These are phyloP conservation scores for Cetoscarus ocellatus DNA, from an alignment of 2,797 vertebrate species.

Conservation along the genomic window DNA sequence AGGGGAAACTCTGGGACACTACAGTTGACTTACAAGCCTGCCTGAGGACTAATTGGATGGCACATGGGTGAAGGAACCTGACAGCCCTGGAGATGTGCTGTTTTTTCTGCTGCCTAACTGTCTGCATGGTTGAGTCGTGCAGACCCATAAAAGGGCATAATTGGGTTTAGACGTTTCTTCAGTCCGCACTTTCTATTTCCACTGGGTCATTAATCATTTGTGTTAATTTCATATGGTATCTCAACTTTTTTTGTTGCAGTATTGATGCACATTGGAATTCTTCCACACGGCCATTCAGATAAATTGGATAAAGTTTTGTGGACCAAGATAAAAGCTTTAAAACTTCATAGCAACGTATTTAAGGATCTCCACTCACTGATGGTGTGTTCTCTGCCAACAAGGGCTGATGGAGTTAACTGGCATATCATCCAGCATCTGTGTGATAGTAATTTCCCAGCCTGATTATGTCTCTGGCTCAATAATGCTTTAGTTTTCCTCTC, in stretches of 20 bases:
- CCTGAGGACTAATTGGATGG: no score
- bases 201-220: no score
- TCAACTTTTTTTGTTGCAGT: background rate
- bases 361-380: conserved; percentile 8
- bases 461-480: background rate
- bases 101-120: no score
- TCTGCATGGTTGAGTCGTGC: no score
- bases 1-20: no score
- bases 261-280: background rate
- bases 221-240: background rate
- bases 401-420: conserved; percentile 5
- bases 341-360: conserved; percentile 24
- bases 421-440: conserved; percentile 17
- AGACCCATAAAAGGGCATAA: no score
- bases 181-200: no score
- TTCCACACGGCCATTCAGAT: background rate
- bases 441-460: conserved; percentile 9
- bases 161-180: no score
- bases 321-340: conserved; percentile 19
- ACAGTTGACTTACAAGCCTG: no score
- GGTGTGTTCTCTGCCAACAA: conserved; percentile 35
- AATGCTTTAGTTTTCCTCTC: conserved; percentile 19
- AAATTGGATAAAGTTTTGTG: background rate
- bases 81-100: no score
- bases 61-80: no score